A percentile compares a stretch with the other conserved stretches of the same genome.
phyloP scores from a whole-genome alignment of 2,888 invertebrate species.

The Schizotus pectinicornis region DNA sequence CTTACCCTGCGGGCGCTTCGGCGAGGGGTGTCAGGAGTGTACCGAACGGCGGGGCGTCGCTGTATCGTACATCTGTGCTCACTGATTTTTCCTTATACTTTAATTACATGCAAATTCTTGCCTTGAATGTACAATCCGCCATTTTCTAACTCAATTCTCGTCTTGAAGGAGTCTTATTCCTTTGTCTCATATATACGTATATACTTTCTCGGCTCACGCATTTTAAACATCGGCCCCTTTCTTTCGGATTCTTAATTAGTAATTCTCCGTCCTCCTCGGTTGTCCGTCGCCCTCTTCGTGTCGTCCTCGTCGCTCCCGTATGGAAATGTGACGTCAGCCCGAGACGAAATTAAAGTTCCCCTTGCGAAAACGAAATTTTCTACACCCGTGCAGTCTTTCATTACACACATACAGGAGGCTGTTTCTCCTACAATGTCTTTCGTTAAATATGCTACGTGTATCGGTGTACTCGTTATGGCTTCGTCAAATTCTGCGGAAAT shows the following conservation, averaged over 20 bases:
- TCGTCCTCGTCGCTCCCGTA: constrained; percentile 62
- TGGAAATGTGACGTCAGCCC: constrained; percentile 58
- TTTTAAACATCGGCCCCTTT: constrained; percentile 64
- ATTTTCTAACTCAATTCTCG: constrained; percentile 58
- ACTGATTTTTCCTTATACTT: constrained; percentile 59
- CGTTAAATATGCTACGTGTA: constrained; percentile 54
- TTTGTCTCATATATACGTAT: constrained; percentile 58
- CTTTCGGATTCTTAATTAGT: constrained; percentile 77
- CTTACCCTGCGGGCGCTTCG: no score
- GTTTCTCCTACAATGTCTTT: constrained; percentile 51
- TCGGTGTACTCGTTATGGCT: constrained; percentile 46
- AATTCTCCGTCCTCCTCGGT: constrained; percentile 61
- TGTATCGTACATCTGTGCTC: constrained; percentile 51
- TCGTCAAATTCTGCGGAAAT: constrained; percentile 34
- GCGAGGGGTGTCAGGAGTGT: no score
- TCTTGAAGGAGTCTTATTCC: constrained; percentile 57
- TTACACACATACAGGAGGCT: constrained; percentile 54
- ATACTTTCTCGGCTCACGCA: constrained; percentile 58
- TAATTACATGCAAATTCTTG: constrained; percentile 61
- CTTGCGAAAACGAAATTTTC: constrained; percentile 59
- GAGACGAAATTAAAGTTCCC: constrained; percentile 58
- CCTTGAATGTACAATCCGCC: constrained; percentile 59
- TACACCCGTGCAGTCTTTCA: constrained; percentile 61
- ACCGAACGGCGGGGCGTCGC: no score
- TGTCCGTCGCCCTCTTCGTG: constrained; percentile 55